Percentiles rank a stretch among this genome's conserved stretches.
Evolutionary conservation across 2,797 vertebrate species (phyloP).

Genomic region (Eremophila alpestris): DNA sequence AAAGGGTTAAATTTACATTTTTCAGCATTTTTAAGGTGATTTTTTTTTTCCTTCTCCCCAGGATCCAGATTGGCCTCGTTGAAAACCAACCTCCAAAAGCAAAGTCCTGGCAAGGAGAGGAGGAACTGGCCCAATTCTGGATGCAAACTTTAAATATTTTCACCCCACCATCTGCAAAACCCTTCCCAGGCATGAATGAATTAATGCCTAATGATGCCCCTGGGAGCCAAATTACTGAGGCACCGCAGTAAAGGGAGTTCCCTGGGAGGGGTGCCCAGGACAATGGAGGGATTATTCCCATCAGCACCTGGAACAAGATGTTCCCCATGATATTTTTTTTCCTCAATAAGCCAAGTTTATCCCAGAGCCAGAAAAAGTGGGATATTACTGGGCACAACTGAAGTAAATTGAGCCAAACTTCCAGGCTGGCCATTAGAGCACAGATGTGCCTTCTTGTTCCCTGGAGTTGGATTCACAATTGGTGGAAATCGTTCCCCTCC

Average conservation of each 20-base stretch:
- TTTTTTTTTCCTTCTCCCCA: neutral
- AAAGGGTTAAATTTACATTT: neutral
- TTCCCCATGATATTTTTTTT: neutral
- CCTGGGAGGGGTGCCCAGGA: neutral
- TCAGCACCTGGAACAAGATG: neutral
- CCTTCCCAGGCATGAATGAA: neutral
- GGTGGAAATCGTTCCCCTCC: neutral
- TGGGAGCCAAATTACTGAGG: neutral
- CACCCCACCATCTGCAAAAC: neutral
- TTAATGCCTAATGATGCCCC: neutral
- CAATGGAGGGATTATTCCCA: neutral
- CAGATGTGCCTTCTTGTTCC: fast-evolving
- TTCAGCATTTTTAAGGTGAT: neutral
- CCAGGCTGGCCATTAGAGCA: neutral
- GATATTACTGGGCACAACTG: neutral
- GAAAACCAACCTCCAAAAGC: neutral
- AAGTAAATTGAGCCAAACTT: neutral
- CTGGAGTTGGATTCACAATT: neutral
- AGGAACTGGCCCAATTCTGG: neutral
- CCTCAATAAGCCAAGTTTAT: neutral
- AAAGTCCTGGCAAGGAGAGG: neutral
- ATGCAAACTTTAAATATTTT: neutral
- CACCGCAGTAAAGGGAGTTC: slow-evolving; percentile 13
- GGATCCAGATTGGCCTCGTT: fast-evolving
- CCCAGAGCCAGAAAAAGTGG: neutral